phyloP scores from a whole-genome alignment of 2,797 vertebrate species.

The Sciaenops ocellatus region DNA sequence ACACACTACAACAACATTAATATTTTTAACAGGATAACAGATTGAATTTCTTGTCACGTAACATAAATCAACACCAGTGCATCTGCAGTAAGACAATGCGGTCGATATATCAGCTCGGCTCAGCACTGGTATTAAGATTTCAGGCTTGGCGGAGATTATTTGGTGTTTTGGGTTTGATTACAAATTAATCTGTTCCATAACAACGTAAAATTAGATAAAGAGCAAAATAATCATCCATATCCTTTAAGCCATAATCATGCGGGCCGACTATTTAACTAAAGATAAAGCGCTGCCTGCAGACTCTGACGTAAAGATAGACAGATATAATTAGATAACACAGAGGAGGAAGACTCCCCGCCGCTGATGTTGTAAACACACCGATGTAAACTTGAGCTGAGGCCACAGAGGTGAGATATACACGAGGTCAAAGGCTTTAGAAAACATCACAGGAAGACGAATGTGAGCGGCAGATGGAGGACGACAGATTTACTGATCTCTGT shows the following conservation, averaged over 20 bases:
- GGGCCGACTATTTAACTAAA: neutral
- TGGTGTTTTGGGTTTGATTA: neutral
- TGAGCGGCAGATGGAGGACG: neutral
- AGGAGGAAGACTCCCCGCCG: conserved; percentile 23
- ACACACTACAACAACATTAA: too few relatives aligned
- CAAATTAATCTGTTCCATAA: neutral
- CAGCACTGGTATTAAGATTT: too few relatives aligned
- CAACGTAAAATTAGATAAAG: too few relatives aligned
- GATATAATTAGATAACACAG: conserved; percentile 28
- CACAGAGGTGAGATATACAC: neutral
- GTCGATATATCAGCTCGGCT: too few relatives aligned
- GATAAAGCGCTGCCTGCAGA: neutral
- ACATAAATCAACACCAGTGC: too few relatives aligned
- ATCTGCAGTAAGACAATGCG: too few relatives aligned
- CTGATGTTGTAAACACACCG: neutral
- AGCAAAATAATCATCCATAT: neutral
- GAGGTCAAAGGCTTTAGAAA: conserved; percentile 15
- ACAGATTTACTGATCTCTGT: conserved; percentile 25
- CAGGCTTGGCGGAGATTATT: neutral
- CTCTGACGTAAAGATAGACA: neutral
- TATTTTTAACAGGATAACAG: too few relatives aligned
- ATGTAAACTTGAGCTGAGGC: neutral
- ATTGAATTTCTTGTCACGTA: too few relatives aligned
- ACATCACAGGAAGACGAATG: neutral
- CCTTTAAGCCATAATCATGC: neutral